Percentiles rank a stretch among this genome's conserved stretches.
These are phyloP conservation scores for Poecilia gillii DNA, from an alignment of 2,797 vertebrate species.

Conservation along the genomic window DNA sequence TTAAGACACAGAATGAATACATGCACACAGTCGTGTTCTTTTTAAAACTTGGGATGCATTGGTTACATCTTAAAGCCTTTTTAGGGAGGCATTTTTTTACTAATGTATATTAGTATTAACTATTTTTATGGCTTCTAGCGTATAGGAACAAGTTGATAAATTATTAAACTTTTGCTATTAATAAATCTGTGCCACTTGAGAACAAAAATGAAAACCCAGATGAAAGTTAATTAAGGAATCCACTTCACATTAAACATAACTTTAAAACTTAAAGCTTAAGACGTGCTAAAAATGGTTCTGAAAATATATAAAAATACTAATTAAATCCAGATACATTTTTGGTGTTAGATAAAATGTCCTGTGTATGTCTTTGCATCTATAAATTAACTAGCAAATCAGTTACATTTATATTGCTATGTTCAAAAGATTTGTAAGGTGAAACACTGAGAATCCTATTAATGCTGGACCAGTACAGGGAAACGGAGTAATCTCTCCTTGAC, in stretches of 20 bases:
- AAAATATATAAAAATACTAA: background rate
- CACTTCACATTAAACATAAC: background rate
- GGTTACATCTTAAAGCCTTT: background rate
- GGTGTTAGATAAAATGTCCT: background rate
- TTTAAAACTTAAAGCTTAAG: background rate
- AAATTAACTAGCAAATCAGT: background rate
- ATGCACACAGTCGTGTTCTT: background rate
- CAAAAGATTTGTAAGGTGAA: constrained; percentile 7
- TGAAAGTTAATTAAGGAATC: background rate
- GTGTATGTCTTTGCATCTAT: background rate
- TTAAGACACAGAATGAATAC: background rate
- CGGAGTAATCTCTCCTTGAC: constrained; percentile 21
- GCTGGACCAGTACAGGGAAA: constrained; percentile 11
- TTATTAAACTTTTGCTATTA: background rate
- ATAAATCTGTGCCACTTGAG: background rate
- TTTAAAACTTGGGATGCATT: background rate
- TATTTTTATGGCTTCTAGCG: no score
- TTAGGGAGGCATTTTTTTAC: background rate
- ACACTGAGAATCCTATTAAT: constrained; percentile 9
- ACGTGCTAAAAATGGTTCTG: background rate
- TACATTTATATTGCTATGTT: background rate
- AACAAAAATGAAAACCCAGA: background rate
- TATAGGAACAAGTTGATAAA: background rate
- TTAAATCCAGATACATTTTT: background rate
- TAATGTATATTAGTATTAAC: background rate